These are phyloP conservation scores for Palloptera scutellata DNA, from an alignment of 2,888 invertebrate species.

Conservation along the genomic window DNA sequence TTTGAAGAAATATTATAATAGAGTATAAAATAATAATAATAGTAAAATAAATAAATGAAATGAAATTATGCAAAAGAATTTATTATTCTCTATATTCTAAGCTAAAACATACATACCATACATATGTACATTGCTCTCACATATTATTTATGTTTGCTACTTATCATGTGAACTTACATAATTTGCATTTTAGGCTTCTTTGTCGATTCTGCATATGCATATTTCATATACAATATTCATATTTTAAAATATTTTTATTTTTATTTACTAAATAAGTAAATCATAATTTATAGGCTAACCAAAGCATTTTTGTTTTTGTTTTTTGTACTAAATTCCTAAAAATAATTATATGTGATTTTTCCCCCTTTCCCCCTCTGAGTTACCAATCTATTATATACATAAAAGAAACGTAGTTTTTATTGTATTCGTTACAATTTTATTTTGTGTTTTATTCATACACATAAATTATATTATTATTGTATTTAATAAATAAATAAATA, in stretches of 20 bases:
- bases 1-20: not conserved
- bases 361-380: no score
- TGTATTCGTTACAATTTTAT: no score
- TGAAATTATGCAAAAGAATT: conserved; percentile 24
- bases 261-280: conserved; percentile 10
- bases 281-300: conserved; percentile 17
- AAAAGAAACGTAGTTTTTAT: no score
- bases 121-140: no score
- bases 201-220: not conserved
- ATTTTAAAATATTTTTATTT: no score
- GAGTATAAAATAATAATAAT: not conserved
- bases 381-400: no score
- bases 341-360: no score
- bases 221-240: conserved; percentile 1
- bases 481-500: conserved; percentile 27
- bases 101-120: not conserved
- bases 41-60: not conserved
- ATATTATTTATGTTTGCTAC: no score
- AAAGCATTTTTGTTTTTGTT: conserved; percentile 20
- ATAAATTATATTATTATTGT: conserved; percentile 16
- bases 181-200: not conserved
- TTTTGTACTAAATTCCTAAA: no score
- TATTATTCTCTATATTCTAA: conserved; percentile 20
- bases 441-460: no score
- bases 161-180: no score